Conservation (phyloP, 2,888 invertebrate species). For the Proisotoma minuta region DNA sequence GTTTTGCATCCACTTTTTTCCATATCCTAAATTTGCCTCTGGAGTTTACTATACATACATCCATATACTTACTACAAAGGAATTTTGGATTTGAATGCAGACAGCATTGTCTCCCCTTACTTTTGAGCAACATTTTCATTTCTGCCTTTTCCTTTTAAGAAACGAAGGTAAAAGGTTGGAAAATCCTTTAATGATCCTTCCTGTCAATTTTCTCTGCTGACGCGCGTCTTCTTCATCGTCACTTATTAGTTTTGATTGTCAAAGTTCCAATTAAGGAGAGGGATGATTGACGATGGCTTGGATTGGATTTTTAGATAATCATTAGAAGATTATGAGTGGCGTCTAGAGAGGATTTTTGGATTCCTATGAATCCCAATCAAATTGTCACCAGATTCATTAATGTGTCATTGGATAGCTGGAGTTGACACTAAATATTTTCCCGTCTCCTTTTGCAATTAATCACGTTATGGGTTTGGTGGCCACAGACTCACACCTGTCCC, state of each 20-base stretch:
- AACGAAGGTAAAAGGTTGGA: not conserved
- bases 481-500: too few relatives aligned
- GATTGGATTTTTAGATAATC: not conserved
- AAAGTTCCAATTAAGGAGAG: not conserved
- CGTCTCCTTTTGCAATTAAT: conserved; percentile 46
- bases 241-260: not conserved
- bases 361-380: conserved; percentile 47
- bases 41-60: not conserved
- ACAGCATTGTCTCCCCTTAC: not conserved
- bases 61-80: not conserved
- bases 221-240: too few relatives aligned
- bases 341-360: conserved; percentile 45
- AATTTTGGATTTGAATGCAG: conserved; percentile 8
- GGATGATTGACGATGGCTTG: not conserved
- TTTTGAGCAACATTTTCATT: conserved; percentile 1
- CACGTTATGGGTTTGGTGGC: conserved; percentile 46
- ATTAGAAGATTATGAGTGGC: conserved; percentile 14
- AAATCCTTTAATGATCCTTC: conserved; percentile 1
- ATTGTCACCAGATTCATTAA: conserved; percentile 48
- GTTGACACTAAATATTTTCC: conserved; percentile 3
- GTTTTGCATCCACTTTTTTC: conserved; percentile 42
- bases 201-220: not conserved
- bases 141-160: conserved; percentile 1
- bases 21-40: conserved; percentile 43
- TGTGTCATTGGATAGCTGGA: conserved; percentile 33